Base-by-base conservation (phyloP, 2,113 vertebrate genomes). In the Gymnogyps californianus region DNA sequence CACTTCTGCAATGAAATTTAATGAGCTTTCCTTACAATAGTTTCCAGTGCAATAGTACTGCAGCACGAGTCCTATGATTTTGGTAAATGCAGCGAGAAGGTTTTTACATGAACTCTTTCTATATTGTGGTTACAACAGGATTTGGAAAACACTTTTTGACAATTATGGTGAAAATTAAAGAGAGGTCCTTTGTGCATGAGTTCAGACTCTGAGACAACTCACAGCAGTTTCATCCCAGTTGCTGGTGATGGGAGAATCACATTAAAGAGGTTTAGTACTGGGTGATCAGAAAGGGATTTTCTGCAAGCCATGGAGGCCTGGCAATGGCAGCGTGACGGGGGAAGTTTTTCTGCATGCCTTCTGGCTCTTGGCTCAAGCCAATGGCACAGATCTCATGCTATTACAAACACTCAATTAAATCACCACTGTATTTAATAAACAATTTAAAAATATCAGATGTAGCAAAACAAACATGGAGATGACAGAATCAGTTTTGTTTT, bases 401-500 rank as follows among this genome's bases (percentile, higher is more conserved):
- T 62, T 66, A 34, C 87, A 93, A 93, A 90, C 89, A 83, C 52
- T 70, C 78, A 74, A 46, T 87, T 91, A 94, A 96, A 87, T 44
- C 66, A 77, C 71, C 87, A 19, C 62, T 40, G 55, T 70, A 58
- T 92, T 87, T 94, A 91, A 91, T 88, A 96, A 96, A 88, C 96
- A 95, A 96, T 65, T 96, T 88, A 77, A 97, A 97, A 97, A 96
- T 97, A 94, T 91, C 97, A 64, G 78, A 54, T 0, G 6, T 25
- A 85, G 78, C 93, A 83, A 93, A 96, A 81, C 75, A 95, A 96
- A 91, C 89, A 52, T 4, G 46, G 93, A 66, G 75, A 70, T 85
- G 89, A 87, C 91, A 90, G 82, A 67, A 51, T 59, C 55, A 47
- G 34, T 81, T 89, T 91, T 93, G 78, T 71, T 97, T 96, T 96